A percentile compares a stretch with the other conserved stretches of the same genome.
Evolutionary conservation across 2,797 vertebrate genomes (phyloP).

Genomic region (Ibycter americanus): DNA sequence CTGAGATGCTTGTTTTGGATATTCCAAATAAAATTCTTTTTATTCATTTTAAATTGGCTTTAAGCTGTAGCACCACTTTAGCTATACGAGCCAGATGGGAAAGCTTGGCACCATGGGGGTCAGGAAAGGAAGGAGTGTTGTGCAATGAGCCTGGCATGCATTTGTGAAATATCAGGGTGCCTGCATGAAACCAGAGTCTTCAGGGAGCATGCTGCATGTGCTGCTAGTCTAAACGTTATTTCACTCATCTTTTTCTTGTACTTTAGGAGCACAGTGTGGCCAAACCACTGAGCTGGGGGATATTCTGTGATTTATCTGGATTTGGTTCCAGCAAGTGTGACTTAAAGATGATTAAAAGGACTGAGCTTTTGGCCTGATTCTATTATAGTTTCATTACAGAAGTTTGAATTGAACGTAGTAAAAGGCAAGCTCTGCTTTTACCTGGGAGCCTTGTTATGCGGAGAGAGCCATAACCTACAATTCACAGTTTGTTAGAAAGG

Average conservation of each 20-base stretch:
- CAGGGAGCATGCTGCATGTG: background rate
- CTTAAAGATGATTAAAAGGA: slow-evolving; percentile 38
- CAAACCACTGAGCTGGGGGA: slow-evolving; percentile 9
- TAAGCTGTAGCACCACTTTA: background rate
- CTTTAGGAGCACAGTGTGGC: background rate
- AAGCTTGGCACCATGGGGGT: background rate
- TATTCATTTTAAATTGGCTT: background rate
- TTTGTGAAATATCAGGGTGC: background rate
- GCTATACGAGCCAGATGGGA: background rate
- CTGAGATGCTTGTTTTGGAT: background rate
- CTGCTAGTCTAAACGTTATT: background rate
- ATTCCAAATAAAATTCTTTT: background rate
- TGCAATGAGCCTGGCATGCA: rapidly evolving
- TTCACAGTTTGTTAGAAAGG: slow-evolving; percentile 12
- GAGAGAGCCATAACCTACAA: background rate
- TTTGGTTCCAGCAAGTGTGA: slow-evolving; percentile 35
- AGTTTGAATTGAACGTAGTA: slow-evolving; percentile 11
- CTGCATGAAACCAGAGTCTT: background rate
- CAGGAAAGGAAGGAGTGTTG: background rate
- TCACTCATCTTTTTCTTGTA: background rate
- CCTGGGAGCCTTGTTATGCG: background rate
- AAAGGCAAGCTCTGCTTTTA: slow-evolving; percentile 40
- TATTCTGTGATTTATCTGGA: slow-evolving; percentile 36
- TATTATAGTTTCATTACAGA: slow-evolving; percentile 19
- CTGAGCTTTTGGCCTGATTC: slow-evolving; percentile 14